Conservation (phyloP, 1,140 invertebrate genomes). For the Coenobita brevimanus region DNA sequence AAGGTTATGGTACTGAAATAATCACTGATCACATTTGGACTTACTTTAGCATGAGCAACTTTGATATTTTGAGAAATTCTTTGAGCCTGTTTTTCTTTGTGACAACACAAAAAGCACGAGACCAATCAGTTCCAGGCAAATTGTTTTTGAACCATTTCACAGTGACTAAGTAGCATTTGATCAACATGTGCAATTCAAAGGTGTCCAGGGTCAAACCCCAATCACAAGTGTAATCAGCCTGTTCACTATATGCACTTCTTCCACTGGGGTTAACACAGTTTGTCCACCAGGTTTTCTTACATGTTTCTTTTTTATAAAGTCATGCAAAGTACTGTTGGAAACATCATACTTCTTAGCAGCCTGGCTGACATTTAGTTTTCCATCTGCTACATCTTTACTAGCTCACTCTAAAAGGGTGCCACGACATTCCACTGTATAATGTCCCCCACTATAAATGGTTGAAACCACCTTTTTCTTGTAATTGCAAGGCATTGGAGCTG, state of each 20-base stretch:
- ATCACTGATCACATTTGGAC: not conserved
- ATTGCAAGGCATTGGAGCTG: no score
- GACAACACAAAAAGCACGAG: not conserved
- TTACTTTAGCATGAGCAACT: not conserved
- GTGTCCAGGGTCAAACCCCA: not conserved
- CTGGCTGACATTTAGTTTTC: not conserved
- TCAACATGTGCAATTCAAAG: no score
- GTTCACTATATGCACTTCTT: not conserved
- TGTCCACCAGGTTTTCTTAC: not conserved
- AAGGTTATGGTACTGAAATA: not conserved
- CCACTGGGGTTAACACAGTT: not conserved
- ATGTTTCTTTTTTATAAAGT: slow-evolving; percentile 4
- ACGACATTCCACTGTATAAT: no score
- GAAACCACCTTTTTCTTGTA: no score
- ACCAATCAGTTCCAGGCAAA: not conserved
- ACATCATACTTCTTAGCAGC: not conserved
- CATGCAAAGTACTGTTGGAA: not conserved
- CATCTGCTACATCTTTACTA: not conserved
- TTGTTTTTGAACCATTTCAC: not conserved
- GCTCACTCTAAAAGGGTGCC: no score
- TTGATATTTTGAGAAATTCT: not conserved
- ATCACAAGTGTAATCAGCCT: not conserved
- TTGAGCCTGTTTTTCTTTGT: not conserved
- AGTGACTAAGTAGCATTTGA: not conserved
- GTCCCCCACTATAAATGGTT: no score